Base-by-base conservation (phyloP, 2,888 invertebrate genomes). In the Eupithecia inturbata region DNA sequence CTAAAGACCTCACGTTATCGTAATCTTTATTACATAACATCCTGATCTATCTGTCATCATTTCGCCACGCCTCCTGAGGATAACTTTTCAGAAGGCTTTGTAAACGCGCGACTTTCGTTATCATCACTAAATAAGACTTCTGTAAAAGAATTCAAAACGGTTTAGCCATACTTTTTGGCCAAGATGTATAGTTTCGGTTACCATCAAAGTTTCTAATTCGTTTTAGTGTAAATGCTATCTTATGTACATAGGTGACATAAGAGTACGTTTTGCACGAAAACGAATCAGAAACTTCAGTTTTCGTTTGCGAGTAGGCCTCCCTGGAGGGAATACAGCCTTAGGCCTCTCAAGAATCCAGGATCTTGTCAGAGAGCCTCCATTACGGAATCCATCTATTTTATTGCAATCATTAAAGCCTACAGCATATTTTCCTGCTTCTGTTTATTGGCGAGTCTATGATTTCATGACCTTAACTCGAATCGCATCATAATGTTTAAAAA, bases 21-120 rank as follows among this genome's bases (percentile, higher is more conserved):
- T 68, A 36, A 68, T 67, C 39, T 63, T 53, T 39, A 68, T 68
- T 68, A 72, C 49, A 22, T 68, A 68, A 72, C 53, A 68, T 68
- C 63, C 68, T 68, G 63, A 22, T 72, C 62, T 26, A 68, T 68
- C 28, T 53, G 39, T 68, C 68, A 63, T 68, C 26, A 31, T 31
- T 31, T 62, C 1, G 19, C 26, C 26, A 57, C 57, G 26, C 22
- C 57, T 26, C 57, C 57, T 53, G 3, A 22, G 3, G 53, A 53
- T 53, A 53, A 53, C 22, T 26, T 57, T 57, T 26, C 22, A 12
- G 26, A 57, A 57, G 12, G 57, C 57, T 57, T 26, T 57, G 57
- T 57, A 57, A 57, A 5, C 14, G 26, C 57, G 53, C 22, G 3
- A 53, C 57, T 26, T 57, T 26, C 12, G 26, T n/a, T n/a, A n/a